Base-by-base conservation (phyloP, 2,113 vertebrate species). In the Probosciger aterrimus region DNA sequence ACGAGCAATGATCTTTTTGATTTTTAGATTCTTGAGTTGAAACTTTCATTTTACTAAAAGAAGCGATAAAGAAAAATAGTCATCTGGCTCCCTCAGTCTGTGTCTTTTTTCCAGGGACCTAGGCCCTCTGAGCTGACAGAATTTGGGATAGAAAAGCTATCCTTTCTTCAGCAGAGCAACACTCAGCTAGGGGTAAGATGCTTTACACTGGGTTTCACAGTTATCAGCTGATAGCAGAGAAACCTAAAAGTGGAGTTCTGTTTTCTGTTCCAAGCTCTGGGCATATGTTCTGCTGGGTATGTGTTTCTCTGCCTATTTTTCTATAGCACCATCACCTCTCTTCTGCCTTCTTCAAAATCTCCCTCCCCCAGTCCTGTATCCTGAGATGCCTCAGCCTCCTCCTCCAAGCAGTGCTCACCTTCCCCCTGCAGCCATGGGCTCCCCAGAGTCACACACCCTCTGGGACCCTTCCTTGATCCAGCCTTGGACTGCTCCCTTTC, bases 171-270 rank as follows among this genome's bases (percentile, higher is more conserved):
- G 47, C 41, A 75, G 25, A 92, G 33, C 74, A 90, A 15, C 62
- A 31, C 39, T 76, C 65, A 68, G 28, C 60, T 63, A 60, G 49
- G 70, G 88, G 62, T 63, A 93, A 68, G 85, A 52, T 73, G 52
- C 63, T 89, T 78, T n/a, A 33, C 49, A 76, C 57, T 0, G 1
- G n/a, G 24, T 88, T 93, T 94, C 88, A 43, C 64, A 90, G 71
- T 90, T 88, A 83, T 78, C 68, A 86, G 59, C 52, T 80, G 75
- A 85, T 47, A 93, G 63, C 63, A 95, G 71, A 80, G 76, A 74
- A 92, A 91, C 62, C 84, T 92, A 78, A 96, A 95, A 95, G 49
- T 53, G 59, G 37, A 96, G 67, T 27, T 37, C 65, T 83, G 35
- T 37, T 93, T 82, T 80, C 71, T 77, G 71, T 86, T 95, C 53